A percentile compares a stretch with the other conserved stretches of the same genome.
phyloP scores from a whole-genome alignment of 2,797 vertebrate species.

The Peromyscus attwateri region DNA sequence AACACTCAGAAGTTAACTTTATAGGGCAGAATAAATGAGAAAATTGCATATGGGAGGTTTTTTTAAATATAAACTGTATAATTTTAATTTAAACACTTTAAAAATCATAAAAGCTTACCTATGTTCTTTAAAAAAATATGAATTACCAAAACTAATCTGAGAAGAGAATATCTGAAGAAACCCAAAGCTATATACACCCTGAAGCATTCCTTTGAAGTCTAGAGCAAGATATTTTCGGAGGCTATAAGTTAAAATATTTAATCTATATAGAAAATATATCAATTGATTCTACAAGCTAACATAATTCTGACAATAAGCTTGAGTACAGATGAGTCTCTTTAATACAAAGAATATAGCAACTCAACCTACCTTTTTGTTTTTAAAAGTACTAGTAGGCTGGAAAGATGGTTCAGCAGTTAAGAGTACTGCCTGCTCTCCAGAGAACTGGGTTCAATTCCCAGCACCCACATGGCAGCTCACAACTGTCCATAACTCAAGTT shows the following conservation, averaged over 20 bases:
- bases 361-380: background rate
- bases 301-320: background rate
- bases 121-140: constrained; percentile 47
- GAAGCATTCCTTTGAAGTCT: background rate
- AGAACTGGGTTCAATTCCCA: background rate
- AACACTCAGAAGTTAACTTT: background rate
- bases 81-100: background rate
- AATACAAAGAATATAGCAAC: background rate
- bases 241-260: background rate
- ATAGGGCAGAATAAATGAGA: background rate
- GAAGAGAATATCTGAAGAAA: background rate
- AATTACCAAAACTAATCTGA: background rate
- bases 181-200: background rate
- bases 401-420: background rate
- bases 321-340: background rate
- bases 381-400: background rate
- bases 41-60: background rate
- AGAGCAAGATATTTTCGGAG: background rate
- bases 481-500: background rate
- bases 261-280: background rate
- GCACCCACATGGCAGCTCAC: background rate
- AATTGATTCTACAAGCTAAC: background rate
- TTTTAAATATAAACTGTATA: background rate
- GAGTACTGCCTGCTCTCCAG: background rate
- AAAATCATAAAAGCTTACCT: constrained; percentile 1